A percentile compares a stretch with the other conserved stretches of the same genome.
Evolutionary conservation across 1,140 invertebrate genomes (phyloP).

Genomic region (Triops cancriformis): DNA sequence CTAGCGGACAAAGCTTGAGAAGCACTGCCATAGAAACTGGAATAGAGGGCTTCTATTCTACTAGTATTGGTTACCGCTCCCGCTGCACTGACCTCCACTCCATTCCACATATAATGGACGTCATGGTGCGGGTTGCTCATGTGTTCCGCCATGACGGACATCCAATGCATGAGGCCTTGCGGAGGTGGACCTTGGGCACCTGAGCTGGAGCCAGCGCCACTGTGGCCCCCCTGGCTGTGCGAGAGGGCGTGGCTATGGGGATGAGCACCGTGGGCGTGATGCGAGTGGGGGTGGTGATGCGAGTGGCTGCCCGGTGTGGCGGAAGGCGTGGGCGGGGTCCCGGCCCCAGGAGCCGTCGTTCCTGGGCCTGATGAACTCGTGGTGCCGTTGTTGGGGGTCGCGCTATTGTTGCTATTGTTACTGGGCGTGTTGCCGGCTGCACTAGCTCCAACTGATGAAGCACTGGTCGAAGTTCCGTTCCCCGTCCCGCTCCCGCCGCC

Average conservation of each 20-base stretch:
- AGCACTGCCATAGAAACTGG: too few species aligned
- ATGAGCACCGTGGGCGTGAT: conserved; percentile 15
- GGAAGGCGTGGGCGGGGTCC: conserved; percentile 38
- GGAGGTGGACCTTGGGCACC: conserved; percentile 22
- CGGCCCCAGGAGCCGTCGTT: conserved; percentile 40
- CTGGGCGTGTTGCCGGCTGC: conserved; percentile 14
- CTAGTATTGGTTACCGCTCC: too few species aligned
- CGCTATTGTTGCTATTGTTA: neutral
- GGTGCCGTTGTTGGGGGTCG: neutral
- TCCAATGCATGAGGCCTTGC: conserved; percentile 63
- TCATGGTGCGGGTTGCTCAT: conserved; percentile 50
- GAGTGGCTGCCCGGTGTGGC: conserved; percentile 27
- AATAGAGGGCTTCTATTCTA: too few species aligned
- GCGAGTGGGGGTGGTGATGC: conserved; percentile 3
- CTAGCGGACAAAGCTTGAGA: too few species aligned
- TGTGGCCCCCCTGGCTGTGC: conserved; percentile 25
- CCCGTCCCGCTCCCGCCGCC: conserved; percentile 37
- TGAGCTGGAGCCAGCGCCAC: conserved; percentile 21
- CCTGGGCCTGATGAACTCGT: conserved; percentile 28
- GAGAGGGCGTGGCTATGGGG: conserved; percentile 16
- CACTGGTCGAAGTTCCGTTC: conserved; percentile 30
- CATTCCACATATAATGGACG: conserved; percentile 59
- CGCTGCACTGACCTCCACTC: conserved; percentile 48
- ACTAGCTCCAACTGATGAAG: conserved; percentile 16
- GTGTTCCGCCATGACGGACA: conserved; percentile 74